Base-by-base conservation (phyloP, 2,888 invertebrate species). In the Polydrusus cervinus region DNA sequence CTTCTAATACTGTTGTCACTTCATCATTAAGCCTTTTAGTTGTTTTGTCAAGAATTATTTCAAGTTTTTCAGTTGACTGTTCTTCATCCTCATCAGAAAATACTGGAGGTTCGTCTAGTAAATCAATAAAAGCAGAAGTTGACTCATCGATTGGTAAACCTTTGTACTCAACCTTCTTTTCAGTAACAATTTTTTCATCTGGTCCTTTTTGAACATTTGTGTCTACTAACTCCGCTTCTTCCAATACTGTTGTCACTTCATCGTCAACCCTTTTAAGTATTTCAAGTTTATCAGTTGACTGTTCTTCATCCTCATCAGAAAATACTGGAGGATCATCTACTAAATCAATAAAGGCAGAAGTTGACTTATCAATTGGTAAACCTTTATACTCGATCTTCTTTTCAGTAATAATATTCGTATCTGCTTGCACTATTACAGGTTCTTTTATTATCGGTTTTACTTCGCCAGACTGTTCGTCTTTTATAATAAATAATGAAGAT, bases 31-130 rank as follows among this genome's bases (percentile, higher is more conserved):
- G 8, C 3, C 10, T 10, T 34, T 49, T 40, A 11, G 25, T 34
- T 3, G 1, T 34, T 8, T 34, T 8, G 8, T 34, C 34, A 34
- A 34, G 34, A 8, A 1, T 34, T 7, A 51, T 14, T 51, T 30
- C 14, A 30, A 5, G 1, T 7, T 66, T 66, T 9, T 3, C 51
- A 13, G 51, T 43, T 40, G 40, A n/a, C 13, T 45, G 13, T 45
- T 45, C n/a, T n/a, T 83, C 84, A 30, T 84, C 78, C 38, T 77
- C 84, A 77, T 83, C 84, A 30, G 83, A 83, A 70, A 84, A 78
- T 43, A 76, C 78, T 70, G 83, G 81, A 40, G 83, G 81, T 69
- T 85, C 83, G 78, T 85, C 85, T 43, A 84, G 62, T 25, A 83
- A 68, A 62, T 82, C 80, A 77, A 83, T 78, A 78, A 80, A 83